Conservation (phyloP, 2,888 invertebrate species). For the Leptura quadrifasciata region DNA sequence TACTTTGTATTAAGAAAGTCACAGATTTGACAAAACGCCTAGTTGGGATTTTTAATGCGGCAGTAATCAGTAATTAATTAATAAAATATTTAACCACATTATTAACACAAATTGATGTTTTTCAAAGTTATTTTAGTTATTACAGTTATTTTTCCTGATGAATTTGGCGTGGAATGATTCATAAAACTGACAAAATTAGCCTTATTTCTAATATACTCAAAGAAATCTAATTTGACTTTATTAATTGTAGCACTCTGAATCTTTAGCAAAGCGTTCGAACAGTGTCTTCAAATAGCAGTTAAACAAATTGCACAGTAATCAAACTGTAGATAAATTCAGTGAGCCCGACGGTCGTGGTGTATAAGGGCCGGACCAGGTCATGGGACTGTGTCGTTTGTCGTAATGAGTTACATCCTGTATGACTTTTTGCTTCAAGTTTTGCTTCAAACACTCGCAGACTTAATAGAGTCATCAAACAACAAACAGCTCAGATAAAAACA, state of each 20-base stretch:
- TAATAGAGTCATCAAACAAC: constrained; percentile 19
- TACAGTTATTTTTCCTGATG: neutral
- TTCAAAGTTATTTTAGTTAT: too few species aligned
- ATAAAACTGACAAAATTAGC: too few species aligned
- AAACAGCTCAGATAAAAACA: constrained; percentile 8
- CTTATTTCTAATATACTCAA: neutral
- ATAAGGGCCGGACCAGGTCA: constrained; percentile 40
- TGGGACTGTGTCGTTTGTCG: constrained; percentile 41
- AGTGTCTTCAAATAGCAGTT: constrained; percentile 20
- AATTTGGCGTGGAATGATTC: neutral
- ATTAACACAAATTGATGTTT: too few species aligned
- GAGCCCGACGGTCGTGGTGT: constrained; percentile 14
- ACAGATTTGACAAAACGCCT: too few species aligned
- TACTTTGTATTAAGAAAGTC: too few species aligned
- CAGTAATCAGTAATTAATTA: too few species aligned
- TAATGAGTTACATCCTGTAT: constrained; percentile 45
- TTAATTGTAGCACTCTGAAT: neutral
- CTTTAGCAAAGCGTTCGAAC: neutral
- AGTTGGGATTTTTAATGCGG: too few species aligned
- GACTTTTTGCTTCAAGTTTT: constrained; percentile 43
- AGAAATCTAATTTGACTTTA: neutral
- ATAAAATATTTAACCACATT: too few species aligned
- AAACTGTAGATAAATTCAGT: constrained; percentile 29
- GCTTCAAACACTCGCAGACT: constrained; percentile 33
- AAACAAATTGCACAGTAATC: constrained; percentile 30